phyloP scores from a whole-genome alignment of 1,140 invertebrate species.

The Heterodera carotae region DNA sequence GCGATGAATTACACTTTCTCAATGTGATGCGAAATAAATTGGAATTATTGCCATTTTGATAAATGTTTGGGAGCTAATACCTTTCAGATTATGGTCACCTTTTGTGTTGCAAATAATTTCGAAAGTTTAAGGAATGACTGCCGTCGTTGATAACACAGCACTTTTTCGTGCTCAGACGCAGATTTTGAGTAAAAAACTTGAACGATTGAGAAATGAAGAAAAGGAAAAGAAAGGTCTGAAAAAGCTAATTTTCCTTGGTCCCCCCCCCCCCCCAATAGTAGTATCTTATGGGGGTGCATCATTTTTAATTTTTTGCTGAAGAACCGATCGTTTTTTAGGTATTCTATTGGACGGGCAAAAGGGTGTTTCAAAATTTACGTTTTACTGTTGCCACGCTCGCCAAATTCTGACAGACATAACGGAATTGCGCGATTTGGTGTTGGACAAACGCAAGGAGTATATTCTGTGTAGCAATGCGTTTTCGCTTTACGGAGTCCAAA shows the following conservation, averaged over 20 bases:
- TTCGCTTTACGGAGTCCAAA: conserved; percentile 46
- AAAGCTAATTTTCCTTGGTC: conserved; percentile 8
- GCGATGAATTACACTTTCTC: background rate
- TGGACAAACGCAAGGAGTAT: conserved; percentile 54
- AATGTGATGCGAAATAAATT: too few relatives aligned
- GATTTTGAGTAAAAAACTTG: conserved; percentile 18
- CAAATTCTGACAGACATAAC: conserved; percentile 48
- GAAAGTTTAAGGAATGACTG: background rate
- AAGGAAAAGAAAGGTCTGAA: conserved; percentile 1
- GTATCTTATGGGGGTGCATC: too few relatives aligned
- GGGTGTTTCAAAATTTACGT: conserved; percentile 32
- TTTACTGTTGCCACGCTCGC: conserved; percentile 46
- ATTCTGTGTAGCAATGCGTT: conserved; percentile 49
- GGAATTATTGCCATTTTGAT: too few relatives aligned
- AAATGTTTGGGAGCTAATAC: too few relatives aligned
- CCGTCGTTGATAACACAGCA: conserved; percentile 51
- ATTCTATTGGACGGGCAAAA: background rate
- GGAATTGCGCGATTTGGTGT: conserved; percentile 53
- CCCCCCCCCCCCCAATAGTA: too few relatives aligned
- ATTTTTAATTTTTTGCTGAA: background rate
- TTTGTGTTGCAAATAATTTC: conserved; percentile 8
- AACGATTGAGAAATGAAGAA: background rate
- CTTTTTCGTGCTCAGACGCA: conserved; percentile 51
- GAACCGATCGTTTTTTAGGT: too few relatives aligned
- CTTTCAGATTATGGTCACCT: too few relatives aligned